Evolutionary conservation across 2,888 invertebrate genomes (phyloP).

Genomic region (Subacronicta megacephala): DNA sequence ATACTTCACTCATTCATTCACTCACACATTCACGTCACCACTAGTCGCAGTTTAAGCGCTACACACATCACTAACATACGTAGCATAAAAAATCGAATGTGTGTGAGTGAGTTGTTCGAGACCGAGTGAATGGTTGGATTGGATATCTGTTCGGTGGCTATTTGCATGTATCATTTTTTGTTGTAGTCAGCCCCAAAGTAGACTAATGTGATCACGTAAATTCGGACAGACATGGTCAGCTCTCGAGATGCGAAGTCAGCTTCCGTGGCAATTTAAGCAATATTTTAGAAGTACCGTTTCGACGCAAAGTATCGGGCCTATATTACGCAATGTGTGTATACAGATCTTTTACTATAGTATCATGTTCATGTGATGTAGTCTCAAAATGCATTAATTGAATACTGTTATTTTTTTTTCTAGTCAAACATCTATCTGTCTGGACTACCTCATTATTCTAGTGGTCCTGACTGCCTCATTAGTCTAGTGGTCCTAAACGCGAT

Average conservation of each 20-base stretch:
- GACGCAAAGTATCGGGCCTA: not conserved
- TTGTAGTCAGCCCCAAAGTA: constrained; percentile 64
- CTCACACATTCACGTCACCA: constrained; percentile 26
- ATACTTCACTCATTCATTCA: constrained; percentile 43
- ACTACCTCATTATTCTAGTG: too few relatives aligned
- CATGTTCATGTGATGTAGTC: too few relatives aligned
- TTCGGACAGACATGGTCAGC: constrained; percentile 27
- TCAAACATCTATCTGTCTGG: too few relatives aligned
- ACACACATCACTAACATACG: constrained; percentile 9
- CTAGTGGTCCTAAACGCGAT: too few relatives aligned
- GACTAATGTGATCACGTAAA: constrained; percentile 47
- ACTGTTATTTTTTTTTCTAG: too few relatives aligned
- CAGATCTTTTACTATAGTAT: too few relatives aligned
- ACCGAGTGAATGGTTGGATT: constrained; percentile 44
- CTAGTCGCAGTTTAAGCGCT: constrained; percentile 2
- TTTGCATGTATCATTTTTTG: constrained; percentile 80
- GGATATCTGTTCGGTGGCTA: constrained; percentile 47
- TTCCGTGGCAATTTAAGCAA: constrained; percentile 5
- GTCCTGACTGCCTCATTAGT: too few relatives aligned
- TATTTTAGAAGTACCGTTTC: constrained; percentile 15
- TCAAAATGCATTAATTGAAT: too few relatives aligned
- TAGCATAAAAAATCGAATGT: constrained; percentile 14
- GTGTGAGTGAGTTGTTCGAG: constrained; percentile 44
- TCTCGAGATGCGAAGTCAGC: constrained; percentile 34
- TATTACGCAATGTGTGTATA: too few relatives aligned